These are phyloP conservation scores for Lonchura striata DNA, from an alignment of 2,113 vertebrate genomes.

Conservation along the genomic window DNA sequence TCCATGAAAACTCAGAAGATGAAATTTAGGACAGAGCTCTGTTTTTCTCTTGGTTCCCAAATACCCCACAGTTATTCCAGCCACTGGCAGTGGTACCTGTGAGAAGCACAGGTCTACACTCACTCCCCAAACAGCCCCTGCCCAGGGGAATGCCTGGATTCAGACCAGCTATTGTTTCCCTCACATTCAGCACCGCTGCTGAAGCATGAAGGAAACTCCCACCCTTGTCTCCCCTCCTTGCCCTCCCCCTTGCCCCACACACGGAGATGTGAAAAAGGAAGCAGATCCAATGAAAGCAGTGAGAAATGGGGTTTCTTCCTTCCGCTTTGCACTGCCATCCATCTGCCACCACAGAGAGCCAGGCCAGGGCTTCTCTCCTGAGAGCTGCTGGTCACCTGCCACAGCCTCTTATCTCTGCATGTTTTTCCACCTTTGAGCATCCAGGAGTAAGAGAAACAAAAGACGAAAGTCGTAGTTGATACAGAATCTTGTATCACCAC, in stretches of 20 bases:
- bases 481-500: fast-evolving
- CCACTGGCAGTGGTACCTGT: neutral
- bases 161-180: conserved; percentile 56
- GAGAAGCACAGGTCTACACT: neutral
- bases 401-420: fast-evolving
- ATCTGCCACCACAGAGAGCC: neutral
- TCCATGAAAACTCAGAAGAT: neutral
- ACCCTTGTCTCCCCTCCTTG: conserved; percentile 36
- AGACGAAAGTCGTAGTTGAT: neutral
- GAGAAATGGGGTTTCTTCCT: neutral
- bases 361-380: neutral
- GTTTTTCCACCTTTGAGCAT: neutral
- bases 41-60: fast-evolving
- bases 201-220: conserved; percentile 68
- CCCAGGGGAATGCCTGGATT: conserved; percentile 43
- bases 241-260: conserved; percentile 56
- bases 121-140: neutral
- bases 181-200: conserved; percentile 65
- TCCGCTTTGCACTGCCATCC: neutral
- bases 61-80: neutral
- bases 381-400: neutral
- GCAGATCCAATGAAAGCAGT: neutral
- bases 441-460: neutral
- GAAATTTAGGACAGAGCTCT: neutral
- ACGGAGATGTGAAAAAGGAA: conserved; percentile 55